Base-by-base conservation (phyloP, 2,797 vertebrate genomes). In the Cryptoblepharus egeriae region DNA sequence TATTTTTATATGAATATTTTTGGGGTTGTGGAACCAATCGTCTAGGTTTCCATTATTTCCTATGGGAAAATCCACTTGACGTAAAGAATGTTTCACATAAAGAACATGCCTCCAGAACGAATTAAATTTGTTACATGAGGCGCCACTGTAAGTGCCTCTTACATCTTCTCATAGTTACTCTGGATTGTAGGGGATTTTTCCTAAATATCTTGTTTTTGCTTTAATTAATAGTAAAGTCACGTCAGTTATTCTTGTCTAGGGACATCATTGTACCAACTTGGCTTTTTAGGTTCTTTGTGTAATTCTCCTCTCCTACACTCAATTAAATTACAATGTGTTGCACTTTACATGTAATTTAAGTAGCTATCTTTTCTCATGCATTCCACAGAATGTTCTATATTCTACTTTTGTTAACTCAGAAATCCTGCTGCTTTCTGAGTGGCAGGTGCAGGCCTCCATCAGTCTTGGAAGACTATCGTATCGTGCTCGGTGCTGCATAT, bases 371-470 rank as follows among this genome's bases (percentile, higher is more conserved):
- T 88, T 89, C 70, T 75, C 45, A 52, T 76, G 37, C 84, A 61
- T 76, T 30, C 63, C 18, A 37, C 18, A 30, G 13, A 69, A 35
- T 60, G 20, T 65, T 84, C 65, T 76, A 1, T 67, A 30, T 80
- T 89, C 67, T 70, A 42, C 71, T 88, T 39, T 81, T 78, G 45
- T 67, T 35, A 89, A 83, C 42, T 65, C 45, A 70, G 79, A 1
- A 79, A 80, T 85, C 90, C 88, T 86, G 70, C 74, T n/a, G 35
- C 26, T 4, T 87, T 77, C 13, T 85, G 71, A 82, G 37, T 81
- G 67, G 63, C 69, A 80, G 64, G 26, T 69, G 37, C n/a, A 57
- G 71, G 8, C n/a, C n/a, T n/a, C n/a, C n/a, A n/a, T n/a, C n/a
- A n/a, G n/a, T n/a, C n/a, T n/a, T n/a, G n/a, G n/a, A n/a, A n/a